Evolutionary conservation across 1,140 invertebrate genomes (phyloP).

Genomic region (Catajapyx aquilonaris): DNA sequence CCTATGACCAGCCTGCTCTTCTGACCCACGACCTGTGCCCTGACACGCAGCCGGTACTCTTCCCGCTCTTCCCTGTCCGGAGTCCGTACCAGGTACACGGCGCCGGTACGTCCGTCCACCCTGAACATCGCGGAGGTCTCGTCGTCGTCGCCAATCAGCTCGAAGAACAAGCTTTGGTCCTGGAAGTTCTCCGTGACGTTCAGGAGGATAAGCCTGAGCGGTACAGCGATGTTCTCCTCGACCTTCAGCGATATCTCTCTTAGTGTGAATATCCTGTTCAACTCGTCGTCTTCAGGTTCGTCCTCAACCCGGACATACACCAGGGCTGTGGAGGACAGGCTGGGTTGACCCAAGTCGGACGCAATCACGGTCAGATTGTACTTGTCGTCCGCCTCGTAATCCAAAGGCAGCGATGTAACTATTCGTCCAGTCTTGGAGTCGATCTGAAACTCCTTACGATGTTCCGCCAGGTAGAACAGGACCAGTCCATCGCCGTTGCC

Average conservation of each 20-base stretch:
- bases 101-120: conserved; percentile 46
- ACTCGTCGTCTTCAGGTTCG: conserved; percentile 27
- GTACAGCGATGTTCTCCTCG: conserved; percentile 45
- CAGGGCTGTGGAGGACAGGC: conserved; percentile 52
- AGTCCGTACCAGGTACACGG: conserved; percentile 38
- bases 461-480: conserved; percentile 34
- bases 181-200: conserved; percentile 38
- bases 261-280: conserved; percentile 6
- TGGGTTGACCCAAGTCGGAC: conserved; percentile 60
- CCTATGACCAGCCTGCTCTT: conserved; percentile 5
- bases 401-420: conserved; percentile 45
- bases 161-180: conserved; percentile 21
- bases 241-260: conserved; percentile 19
- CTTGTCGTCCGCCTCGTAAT: conserved; percentile 39
- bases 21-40: conserved; percentile 26
- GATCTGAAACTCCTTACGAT: conserved; percentile 32
- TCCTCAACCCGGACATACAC: conserved; percentile 38
- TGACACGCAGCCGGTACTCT: conserved; percentile 40
- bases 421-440: conserved; percentile 60
- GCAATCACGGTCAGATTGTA: conserved; percentile 61
- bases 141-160: conserved; percentile 26
- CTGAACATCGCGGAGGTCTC: conserved; percentile 31
- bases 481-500: conserved; percentile 66
- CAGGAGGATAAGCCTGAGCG: conserved; percentile 40
- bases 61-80: conserved; percentile 43